Evolutionary conservation across 53 echinoderm and acorn worm species (phyloP).

Genomic region (Echinometra lucunter): DNA sequence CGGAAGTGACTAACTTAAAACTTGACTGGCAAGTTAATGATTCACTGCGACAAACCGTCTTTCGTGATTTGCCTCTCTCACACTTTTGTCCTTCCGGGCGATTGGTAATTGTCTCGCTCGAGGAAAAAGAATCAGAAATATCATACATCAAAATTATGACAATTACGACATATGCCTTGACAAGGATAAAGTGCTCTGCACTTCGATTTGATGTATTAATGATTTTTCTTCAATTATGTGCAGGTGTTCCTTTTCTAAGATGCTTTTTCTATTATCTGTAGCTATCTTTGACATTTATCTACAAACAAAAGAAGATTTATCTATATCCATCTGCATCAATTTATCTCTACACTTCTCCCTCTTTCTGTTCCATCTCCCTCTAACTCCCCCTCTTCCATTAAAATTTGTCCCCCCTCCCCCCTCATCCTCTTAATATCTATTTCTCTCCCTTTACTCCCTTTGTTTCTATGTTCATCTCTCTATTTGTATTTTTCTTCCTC

Average conservation of each 20-base stretch:
- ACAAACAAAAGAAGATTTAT: neutral
- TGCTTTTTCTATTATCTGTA: neutral
- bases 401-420: neutral
- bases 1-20: neutral
- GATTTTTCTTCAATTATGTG: neutral
- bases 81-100: neutral
- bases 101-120: neutral
- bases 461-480: neutral
- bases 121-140: neutral
- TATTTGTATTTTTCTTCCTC: no score
- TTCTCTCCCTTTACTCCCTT: neutral
- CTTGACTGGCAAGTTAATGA: neutral
- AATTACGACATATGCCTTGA: neutral
- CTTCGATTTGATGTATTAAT: neutral
- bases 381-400: no score
- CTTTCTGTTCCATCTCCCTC: neutral
- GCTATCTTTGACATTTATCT: no score
- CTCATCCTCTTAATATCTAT: no score
- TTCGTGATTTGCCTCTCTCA: neutral
- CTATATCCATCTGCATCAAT: neutral
- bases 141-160: slow-evolving; percentile 1
- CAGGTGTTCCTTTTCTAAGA: neutral
- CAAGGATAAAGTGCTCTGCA: neutral
- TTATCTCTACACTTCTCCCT: neutral
- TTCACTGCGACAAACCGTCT: neutral